Percentiles rank a stretch among this genome's conserved stretches.
Conservation (phyloP, 2,113 vertebrate genomes). For the Peromyscus californicus region DNA sequence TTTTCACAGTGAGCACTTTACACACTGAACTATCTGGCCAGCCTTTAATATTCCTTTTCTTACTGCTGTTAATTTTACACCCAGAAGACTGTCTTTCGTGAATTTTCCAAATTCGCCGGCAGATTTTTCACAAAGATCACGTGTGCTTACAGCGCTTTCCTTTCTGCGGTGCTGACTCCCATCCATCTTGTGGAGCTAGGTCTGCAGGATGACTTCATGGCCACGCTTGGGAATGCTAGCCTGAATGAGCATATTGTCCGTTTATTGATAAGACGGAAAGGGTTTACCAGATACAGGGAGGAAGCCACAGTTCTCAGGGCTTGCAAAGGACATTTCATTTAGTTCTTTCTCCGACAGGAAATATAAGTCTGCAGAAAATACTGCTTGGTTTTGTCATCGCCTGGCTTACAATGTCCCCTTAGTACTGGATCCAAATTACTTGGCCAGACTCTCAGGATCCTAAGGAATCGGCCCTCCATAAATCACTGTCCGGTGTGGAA, state of each 20-base stretch:
- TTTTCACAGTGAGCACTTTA: neutral
- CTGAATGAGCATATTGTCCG: neutral
- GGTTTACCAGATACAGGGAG: neutral
- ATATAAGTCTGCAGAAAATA: constrained; percentile 47
- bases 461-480: neutral
- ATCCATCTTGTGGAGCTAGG: neutral
- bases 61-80: constrained; percentile 26
- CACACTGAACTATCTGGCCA: neutral
- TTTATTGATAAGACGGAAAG: neutral
- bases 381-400: neutral
- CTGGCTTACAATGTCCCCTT: neutral
- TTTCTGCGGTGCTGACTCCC: neutral
- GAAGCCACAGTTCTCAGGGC: constrained; percentile 11
- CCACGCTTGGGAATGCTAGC: neutral
- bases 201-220: neutral
- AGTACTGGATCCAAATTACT: constrained; percentile 25
- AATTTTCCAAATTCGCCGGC: constrained; percentile 25
- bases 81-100: constrained; percentile 36
- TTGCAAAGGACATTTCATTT: constrained; percentile 43
- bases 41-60: neutral
- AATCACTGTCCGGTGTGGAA: neutral
- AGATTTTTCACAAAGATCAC: neutral
- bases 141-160: neutral
- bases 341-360: neutral
- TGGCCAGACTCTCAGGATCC: neutral